Percentiles rank a stretch among this genome's conserved stretches.
phyloP scores from a whole-genome alignment of 1,140 invertebrate genomes.

The Drosophila bocki region DNA sequence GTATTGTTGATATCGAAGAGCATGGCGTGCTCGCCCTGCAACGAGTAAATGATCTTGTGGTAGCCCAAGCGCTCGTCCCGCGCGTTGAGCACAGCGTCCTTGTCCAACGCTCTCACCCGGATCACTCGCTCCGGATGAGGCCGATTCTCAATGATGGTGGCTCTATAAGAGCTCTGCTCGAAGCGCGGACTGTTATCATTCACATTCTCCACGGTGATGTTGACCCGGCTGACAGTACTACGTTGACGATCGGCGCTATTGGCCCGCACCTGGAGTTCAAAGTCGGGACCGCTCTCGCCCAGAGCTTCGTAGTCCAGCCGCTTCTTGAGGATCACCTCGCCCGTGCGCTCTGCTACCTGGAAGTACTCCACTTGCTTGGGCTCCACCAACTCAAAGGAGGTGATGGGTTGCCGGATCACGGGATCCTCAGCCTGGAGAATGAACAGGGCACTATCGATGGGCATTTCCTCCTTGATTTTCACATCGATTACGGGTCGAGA shows the following conservation, averaged over 20 bases:
- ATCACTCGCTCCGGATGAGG: conserved; percentile 89
- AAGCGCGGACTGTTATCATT: conserved; percentile 93
- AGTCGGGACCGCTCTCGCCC: conserved; percentile 86
- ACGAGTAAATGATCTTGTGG: conserved; percentile 89
- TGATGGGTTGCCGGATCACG: conserved; percentile 88
- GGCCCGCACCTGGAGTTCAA: conserved; percentile 90
- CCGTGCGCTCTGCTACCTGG: conserved; percentile 88
- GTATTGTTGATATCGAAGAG: conserved; percentile 90
- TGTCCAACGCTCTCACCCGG: conserved; percentile 89
- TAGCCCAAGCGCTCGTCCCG: conserved; percentile 88
- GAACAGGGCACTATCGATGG: conserved; percentile 91
- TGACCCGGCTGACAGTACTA: conserved; percentile 88
- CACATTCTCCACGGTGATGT: conserved; percentile 90
- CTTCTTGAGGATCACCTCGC: conserved; percentile 90
- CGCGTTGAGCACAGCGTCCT: conserved; percentile 88
- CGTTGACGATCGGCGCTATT: conserved; percentile 89
- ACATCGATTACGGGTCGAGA: conserved; percentile 89
- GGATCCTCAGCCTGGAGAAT: conserved; percentile 91
- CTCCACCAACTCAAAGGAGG: conserved; percentile 87
- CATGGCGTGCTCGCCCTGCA: conserved; percentile 90
- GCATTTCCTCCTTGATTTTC: conserved; percentile 91
- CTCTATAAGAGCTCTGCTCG: conserved; percentile 89
- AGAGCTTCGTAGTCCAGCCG: conserved; percentile 91
- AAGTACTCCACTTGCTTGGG: conserved; percentile 75
- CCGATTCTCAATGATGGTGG: conserved; percentile 89